Evolutionary conservation across 92 coral and sea anemone species (phyloP), one percentile per base, ranked within the genome.

Genomic region (Palythoa grandiflora): DNA sequence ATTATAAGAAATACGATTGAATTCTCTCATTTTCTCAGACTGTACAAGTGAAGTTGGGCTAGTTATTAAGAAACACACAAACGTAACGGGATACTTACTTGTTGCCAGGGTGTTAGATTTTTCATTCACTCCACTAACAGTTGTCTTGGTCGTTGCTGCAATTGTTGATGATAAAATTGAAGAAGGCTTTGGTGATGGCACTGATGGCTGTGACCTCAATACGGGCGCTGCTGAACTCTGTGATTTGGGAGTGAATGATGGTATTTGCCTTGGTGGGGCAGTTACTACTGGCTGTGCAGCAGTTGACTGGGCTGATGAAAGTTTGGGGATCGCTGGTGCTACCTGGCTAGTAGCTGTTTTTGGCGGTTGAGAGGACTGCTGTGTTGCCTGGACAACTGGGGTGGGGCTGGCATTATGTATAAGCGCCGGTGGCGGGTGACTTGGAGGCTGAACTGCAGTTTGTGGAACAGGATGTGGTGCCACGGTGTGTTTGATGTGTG

Each of bases 171-270:
- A 81, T 44, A 81, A 68, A 44, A 81, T 81, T 44, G 86, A 81
- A 17, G 86, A 81, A 65, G 86, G 86, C 37, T 81, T 81, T 19
- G 86, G 86, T 20, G 86, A 81, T 11, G 75, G 86, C 63, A 81
- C 86, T 12, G 86, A 65, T 1, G 86, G 86, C 54, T 81, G 86
- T 28, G 86, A 36, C 63, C 86, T 81, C 75, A 66, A 65, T 28
- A 65, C 66, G 75, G 86, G 66, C 3, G 75, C 60, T 21, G 75
- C 37, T 39, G 86, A 44, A 35, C 60, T 47, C 7, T 81, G 86
- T 40, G 86, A 52, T 71, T 81, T 81, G 0, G 86, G 86, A 16
- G 86, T 81, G 59, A 81, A 81, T 48, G 86, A 81, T 6, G 65
- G 63, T 39, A 77, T 54, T 14, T 77, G 83, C 50, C 83, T 53